phyloP scores from a whole-genome alignment of 53 echinoderm and acorn worm genomes.

The Holothuria leucospilota region DNA sequence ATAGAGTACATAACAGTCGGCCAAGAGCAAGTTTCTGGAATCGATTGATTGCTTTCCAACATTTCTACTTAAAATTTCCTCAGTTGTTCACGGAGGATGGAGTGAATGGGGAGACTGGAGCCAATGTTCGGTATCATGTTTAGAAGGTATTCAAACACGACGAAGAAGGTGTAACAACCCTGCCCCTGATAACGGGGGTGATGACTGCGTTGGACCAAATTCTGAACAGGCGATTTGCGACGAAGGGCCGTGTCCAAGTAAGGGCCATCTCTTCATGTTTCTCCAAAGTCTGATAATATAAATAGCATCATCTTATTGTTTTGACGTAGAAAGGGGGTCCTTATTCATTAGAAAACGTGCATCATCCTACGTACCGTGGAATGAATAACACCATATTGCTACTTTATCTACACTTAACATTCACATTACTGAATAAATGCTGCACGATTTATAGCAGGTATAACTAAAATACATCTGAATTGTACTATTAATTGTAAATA shows the following conservation, averaged over 20 bases:
- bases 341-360: neutral
- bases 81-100: slow-evolving; percentile 14
- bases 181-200: neutral
- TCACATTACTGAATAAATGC: no score
- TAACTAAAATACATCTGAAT: no score
- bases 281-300: neutral
- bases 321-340: neutral
- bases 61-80: no score
- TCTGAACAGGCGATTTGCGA: neutral
- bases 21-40: no score
- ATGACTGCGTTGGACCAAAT: neutral
- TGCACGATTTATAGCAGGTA: no score
- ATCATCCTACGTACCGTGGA: neutral
- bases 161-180: slow-evolving; percentile 1
- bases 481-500: no score
- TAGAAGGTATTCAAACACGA: slow-evolving; percentile 2
- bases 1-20: no score
- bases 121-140: slow-evolving; percentile 1
- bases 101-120: neutral
- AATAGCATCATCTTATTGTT: no score
- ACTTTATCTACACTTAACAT: no score
- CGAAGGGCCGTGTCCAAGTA: slow-evolving; percentile 21
- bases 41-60: no score
- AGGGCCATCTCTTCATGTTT: neutral
- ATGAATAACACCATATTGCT: no score